phyloP scores from a whole-genome alignment of 1,140 invertebrate species.

The Drosophila lacteicornis region DNA sequence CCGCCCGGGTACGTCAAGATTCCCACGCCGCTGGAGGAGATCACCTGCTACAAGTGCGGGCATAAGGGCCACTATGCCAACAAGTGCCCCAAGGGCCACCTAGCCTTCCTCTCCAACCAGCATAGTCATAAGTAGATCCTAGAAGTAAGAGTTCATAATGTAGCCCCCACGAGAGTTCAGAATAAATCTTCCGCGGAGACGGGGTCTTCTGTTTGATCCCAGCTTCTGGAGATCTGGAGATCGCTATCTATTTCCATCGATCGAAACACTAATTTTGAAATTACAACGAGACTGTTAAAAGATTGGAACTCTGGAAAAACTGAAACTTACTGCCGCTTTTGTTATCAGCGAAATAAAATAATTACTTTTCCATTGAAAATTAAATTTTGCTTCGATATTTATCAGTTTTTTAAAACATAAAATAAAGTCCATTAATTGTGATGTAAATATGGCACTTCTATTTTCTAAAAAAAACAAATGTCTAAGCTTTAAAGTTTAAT shows the following conservation, averaged over 20 bases:
- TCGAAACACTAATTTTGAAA: background rate
- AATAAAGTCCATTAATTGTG: background rate
- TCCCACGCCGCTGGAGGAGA: slow-evolving; percentile 95
- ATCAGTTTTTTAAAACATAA: too few relatives aligned
- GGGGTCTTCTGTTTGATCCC: background rate
- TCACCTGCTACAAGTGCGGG: slow-evolving; percentile 98
- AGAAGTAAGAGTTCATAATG: slow-evolving; percentile 39
- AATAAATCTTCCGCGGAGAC: slow-evolving; percentile 46
- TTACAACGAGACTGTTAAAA: background rate
- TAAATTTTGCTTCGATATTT: too few relatives aligned
- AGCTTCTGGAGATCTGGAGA: slow-evolving; percentile 1
- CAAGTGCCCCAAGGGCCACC: slow-evolving; percentile 98
- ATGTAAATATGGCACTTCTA: too few relatives aligned
- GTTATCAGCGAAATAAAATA: slow-evolving; percentile 26
- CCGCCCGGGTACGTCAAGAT: slow-evolving; percentile 71
- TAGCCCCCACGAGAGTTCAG: slow-evolving; percentile 6
- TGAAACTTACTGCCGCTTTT: background rate
- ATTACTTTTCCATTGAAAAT: background rate
- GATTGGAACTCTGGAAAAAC: background rate
- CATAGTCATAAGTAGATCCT: slow-evolving; percentile 84
- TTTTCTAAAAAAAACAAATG: background rate
- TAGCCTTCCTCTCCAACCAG: slow-evolving; percentile 95
- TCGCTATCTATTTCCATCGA: background rate
- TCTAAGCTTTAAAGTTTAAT: too few relatives aligned
- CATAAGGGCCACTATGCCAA: slow-evolving; percentile 99